A percentile compares a stretch with the other conserved stretches of the same genome.
Evolutionary conservation across 1,140 invertebrate species (phyloP).

Genomic region (Trichonephila inaurata): DNA sequence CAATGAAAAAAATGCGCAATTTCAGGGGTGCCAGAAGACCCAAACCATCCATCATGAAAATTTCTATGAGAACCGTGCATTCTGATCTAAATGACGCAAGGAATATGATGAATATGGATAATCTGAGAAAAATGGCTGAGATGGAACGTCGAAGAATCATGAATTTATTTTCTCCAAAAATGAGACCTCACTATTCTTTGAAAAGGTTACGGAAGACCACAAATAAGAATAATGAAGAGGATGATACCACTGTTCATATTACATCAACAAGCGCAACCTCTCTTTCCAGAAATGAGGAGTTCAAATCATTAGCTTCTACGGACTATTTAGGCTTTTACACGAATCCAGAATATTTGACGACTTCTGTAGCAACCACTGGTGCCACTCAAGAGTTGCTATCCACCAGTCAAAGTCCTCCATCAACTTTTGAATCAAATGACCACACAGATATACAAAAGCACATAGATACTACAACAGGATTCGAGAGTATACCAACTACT

Average conservation of each 20-base stretch:
- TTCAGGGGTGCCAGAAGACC: not conserved
- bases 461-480: not conserved
- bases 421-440: not conserved
- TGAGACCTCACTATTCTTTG: constrained; percentile 14
- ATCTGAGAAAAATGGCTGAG: not conserved
- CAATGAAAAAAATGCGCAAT: constrained; percentile 29
- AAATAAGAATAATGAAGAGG: not conserved
- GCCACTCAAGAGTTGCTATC: not conserved
- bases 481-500: not conserved
- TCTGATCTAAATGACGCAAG: not conserved
- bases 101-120: not conserved
- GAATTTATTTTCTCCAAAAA: constrained; percentile 55
- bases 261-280: not conserved
- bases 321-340: not conserved
- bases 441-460: not conserved
- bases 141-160: constrained; percentile 31
- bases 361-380: not conserved
- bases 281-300: not conserved
- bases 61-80: not conserved
- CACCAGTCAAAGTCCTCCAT: not conserved
- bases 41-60: not conserved
- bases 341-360: not conserved
- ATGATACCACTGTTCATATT: not conserved
- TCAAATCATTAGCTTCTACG: not conserved
- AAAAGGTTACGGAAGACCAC: not conserved